phyloP scores from a whole-genome alignment of 2,113 vertebrate species.

The Myrmophylax atrothorax region DNA sequence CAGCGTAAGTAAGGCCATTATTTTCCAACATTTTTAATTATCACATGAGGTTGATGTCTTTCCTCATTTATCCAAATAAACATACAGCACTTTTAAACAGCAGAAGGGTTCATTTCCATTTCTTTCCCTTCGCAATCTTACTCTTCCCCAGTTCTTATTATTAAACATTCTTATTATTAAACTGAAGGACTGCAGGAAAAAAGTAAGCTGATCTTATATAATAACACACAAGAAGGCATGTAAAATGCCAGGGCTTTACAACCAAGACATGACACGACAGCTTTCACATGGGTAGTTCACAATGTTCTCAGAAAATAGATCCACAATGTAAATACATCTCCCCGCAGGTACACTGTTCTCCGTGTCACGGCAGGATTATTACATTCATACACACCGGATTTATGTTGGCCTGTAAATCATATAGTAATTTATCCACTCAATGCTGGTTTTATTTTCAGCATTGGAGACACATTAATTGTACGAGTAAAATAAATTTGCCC shows the following conservation, averaged over 20 bases:
- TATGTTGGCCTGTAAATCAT: not conserved
- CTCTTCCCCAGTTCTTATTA: not conserved
- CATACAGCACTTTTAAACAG: not conserved
- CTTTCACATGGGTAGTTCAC: not conserved
- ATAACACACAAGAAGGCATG: not conserved
- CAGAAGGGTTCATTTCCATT: not conserved
- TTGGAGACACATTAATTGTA: not conserved
- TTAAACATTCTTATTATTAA: not conserved
- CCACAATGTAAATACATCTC: not conserved
- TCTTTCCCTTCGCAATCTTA: not conserved
- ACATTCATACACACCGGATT: not conserved
- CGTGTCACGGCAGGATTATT: not conserved
- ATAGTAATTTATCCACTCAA: not conserved
- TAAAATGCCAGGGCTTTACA: not conserved
- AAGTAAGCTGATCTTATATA: not conserved
- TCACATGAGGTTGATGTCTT: not conserved
- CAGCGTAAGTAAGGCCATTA: not conserved
- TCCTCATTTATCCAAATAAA: not conserved
- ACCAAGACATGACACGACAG: not conserved
- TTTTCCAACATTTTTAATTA: not conserved
- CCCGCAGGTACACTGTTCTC: not conserved
- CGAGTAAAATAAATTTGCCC: not conserved
- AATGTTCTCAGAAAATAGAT: not conserved
- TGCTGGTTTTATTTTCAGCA: not conserved
- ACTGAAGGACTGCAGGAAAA: not conserved